Evolutionary conservation across 2,888 invertebrate species (phyloP), one percentile per base, ranked within the genome.

Genomic region (Dilophus febrilis): DNA sequence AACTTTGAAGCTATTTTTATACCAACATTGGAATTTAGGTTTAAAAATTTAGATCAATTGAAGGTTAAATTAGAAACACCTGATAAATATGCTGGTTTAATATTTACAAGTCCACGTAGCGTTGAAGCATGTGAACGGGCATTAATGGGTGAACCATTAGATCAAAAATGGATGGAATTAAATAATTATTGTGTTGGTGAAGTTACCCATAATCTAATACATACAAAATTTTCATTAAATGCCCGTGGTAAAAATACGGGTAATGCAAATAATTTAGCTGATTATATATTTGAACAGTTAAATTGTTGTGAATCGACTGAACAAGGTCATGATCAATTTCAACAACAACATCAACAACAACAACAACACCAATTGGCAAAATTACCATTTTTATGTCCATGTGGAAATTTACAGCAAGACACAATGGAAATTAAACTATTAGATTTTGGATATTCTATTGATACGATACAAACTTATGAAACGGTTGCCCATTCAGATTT

Each of bases 51-150:
- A 19, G 56, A 61, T 3, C 46, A 54, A 41, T 53, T 71, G 40
- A 53, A 47, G 10, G 49, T 53, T 18, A 66, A 65, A 51, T 48
- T 72, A n/a, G 45, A 54, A 39, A 55, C 56, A 32, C 60, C 64
- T 14, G 57, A 63, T 37, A 51, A 58, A 29, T 71, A 65, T 53
- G 58, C 60, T 35, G 72, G 65, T 26, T 51, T 72, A 22, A 59
- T 72, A 4, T 66, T 72, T 40, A 68, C 70, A 2, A 71, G 71
- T 50, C 71, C 71, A 2, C 57, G 72, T 26, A 68, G 69, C 49
- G 66, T 71, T 10, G 58, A 64, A 46, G 69, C 69, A 3, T 59
- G 65, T 3, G 50, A 53, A 32, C 54, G 62, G 47, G 59, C 68
- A 12, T 47, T 53, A 17, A 51, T 59, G 2, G 44, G 49, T 43